phyloP scores from a whole-genome alignment of 2,797 vertebrate genomes.

The Siniperca undulata region DNA sequence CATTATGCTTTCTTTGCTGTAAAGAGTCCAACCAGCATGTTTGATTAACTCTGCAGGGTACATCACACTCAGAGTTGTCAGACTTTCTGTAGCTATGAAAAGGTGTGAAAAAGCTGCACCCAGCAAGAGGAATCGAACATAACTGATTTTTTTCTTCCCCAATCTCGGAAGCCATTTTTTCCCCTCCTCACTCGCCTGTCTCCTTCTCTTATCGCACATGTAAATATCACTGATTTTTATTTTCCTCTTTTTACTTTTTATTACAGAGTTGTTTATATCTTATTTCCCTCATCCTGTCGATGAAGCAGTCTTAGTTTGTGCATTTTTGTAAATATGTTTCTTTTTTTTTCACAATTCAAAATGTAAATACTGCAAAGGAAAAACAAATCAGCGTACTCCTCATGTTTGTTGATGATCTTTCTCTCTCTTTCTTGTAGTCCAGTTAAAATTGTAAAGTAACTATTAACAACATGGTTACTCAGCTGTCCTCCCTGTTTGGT shows the following conservation, averaged over 20 bases:
- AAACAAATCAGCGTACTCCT: constrained; percentile 60
- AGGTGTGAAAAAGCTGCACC: constrained; percentile 35
- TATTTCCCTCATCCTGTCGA: constrained; percentile 60
- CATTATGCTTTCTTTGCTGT: constrained; percentile 27
- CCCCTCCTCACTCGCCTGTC: constrained; percentile 13
- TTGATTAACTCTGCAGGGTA: constrained; percentile 36
- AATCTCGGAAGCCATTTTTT: constrained; percentile 53
- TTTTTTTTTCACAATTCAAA: constrained; percentile 75
- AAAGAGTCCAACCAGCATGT: constrained; percentile 28
- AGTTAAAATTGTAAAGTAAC: constrained; percentile 53
- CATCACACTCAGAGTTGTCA: constrained; percentile 70
- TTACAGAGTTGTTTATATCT: constrained; percentile 77
- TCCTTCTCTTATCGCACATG: constrained; percentile 69
- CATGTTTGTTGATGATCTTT: constrained; percentile 66
- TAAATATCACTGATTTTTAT: constrained; percentile 81
- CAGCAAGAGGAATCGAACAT: constrained; percentile 21
- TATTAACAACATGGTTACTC: background rate
- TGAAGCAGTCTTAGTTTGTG: constrained; percentile 66
- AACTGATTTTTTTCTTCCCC: constrained; percentile 17
- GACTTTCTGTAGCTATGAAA: constrained; percentile 70
- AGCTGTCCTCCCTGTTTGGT: constrained; percentile 15
- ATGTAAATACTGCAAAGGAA: constrained; percentile 79
- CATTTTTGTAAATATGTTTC: constrained; percentile 78
- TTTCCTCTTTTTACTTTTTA: constrained; percentile 74
- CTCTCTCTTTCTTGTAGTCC: constrained; percentile 60